These are phyloP conservation scores for Mimachlamys varia DNA, from an alignment of 2,888 invertebrate species.

Conservation along the genomic window DNA sequence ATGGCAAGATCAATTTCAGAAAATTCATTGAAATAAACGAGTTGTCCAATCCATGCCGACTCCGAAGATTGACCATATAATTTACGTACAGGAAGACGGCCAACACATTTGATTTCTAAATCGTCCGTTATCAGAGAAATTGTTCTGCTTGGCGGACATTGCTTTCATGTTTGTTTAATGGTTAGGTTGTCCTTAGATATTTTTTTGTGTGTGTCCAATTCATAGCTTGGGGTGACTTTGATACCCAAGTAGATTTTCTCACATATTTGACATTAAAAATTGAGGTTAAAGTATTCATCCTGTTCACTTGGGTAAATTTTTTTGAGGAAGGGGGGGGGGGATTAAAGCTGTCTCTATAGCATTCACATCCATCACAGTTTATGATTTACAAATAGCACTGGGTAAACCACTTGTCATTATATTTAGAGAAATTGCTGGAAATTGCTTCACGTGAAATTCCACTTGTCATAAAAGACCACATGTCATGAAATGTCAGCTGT, in stretches of 20 bases:
- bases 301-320: not conserved
- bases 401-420: not conserved
- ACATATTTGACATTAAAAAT: not conserved
- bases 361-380: not conserved
- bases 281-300: not conserved
- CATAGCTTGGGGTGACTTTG: not conserved
- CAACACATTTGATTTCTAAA: not conserved
- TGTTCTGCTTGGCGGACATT: not conserved
- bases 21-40: slow-evolving; percentile 24
- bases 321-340: not conserved
- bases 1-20: slow-evolving; percentile 20
- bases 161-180: not conserved
- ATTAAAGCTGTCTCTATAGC: not conserved
- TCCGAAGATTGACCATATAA: slow-evolving; percentile 26
- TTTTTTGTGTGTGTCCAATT: not conserved
- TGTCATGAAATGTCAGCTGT: too few species aligned
- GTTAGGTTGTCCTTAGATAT: not conserved
- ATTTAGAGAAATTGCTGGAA: not conserved
- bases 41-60: slow-evolving; percentile 6
- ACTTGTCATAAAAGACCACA: too few species aligned
- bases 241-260: not conserved
- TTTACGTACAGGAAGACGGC: not conserved
- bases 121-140: not conserved
- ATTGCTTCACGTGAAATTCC: too few species aligned
- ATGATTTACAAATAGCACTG: not conserved